Evolutionary conservation across 2,797 vertebrate genomes (phyloP).

Genomic region (Sebastes goodei): DNA sequence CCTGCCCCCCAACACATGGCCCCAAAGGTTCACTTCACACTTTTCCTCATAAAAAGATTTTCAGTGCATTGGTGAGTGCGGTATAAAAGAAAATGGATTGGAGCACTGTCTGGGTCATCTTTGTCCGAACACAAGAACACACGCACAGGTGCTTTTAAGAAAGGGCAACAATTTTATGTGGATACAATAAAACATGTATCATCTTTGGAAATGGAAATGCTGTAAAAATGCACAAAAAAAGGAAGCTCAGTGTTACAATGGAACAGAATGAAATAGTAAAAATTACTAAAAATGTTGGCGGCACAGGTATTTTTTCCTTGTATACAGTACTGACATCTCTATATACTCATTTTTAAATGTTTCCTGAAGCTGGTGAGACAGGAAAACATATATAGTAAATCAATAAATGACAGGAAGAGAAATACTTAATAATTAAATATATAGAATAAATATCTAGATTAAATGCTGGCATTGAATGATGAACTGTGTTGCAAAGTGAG

Average conservation of each 20-base stretch:
- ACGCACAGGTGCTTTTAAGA: slow-evolving; percentile 42
- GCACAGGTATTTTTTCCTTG: neutral
- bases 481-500: neutral
- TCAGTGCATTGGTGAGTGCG: slow-evolving; percentile 24
- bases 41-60: slow-evolving; percentile 36
- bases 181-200: slow-evolving; percentile 25
- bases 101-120: slow-evolving; percentile 26
- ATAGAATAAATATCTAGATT: neutral
- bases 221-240: neutral
- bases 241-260: neutral
- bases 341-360: neutral
- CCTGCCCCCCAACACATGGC: neutral
- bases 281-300: neutral
- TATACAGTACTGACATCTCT: neutral
- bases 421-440: neutral
- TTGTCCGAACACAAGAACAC: slow-evolving; percentile 38
- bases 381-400: neutral
- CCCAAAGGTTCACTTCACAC: slow-evolving; percentile 26
- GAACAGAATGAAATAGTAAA: slow-evolving; percentile 5
- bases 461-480: neutral
- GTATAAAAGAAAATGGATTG: slow-evolving; percentile 51
- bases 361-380: neutral
- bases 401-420: neutral
- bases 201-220: slow-evolving; percentile 40
- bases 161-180: slow-evolving; percentile 47